A percentile compares a stretch with the other conserved stretches of the same genome.
These are phyloP conservation scores for Lucilia sericata DNA, from an alignment of 1,140 invertebrate species.

Conservation along the genomic window DNA sequence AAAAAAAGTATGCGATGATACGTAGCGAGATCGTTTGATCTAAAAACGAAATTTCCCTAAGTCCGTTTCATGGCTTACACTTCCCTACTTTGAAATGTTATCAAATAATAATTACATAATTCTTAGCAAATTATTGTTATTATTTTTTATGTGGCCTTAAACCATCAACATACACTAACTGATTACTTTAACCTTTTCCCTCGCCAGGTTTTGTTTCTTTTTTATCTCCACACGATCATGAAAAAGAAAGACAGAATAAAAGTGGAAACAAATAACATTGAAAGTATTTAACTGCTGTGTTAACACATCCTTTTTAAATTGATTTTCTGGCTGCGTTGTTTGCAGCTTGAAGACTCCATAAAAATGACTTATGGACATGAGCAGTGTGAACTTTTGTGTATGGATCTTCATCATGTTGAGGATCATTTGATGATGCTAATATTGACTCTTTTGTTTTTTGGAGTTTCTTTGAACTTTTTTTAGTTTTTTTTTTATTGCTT, in stretches of 20 bases:
- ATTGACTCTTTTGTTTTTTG: not conserved
- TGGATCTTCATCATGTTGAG: not conserved
- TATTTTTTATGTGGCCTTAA: not conserved
- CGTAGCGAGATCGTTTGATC: no score
- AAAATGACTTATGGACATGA: constrained; percentile 18
- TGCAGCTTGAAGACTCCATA: not conserved
- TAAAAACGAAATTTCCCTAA: no score
- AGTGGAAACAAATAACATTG: not conserved
- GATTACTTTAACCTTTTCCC: not conserved
- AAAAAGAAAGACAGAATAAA: not conserved
- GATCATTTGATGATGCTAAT: not conserved
- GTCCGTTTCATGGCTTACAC: no score
- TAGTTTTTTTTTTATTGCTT: not conserved
- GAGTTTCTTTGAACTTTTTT: not conserved
- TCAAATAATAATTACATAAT: no score
- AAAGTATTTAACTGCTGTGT: not conserved
- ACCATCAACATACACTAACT: not conserved
- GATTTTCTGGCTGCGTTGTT: not conserved
- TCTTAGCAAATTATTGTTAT: no score
- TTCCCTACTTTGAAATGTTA: no score
- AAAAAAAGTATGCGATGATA: no score
- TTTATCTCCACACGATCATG: not conserved
- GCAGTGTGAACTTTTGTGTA: not conserved
- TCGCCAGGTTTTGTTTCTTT: not conserved
- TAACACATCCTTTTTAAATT: constrained; percentile 13